A percentile compares a stretch with the other conserved stretches of the same genome.
Evolutionary conservation across 2,888 invertebrate genomes (phyloP).

Genomic region (Oxycera nigricornis): DNA sequence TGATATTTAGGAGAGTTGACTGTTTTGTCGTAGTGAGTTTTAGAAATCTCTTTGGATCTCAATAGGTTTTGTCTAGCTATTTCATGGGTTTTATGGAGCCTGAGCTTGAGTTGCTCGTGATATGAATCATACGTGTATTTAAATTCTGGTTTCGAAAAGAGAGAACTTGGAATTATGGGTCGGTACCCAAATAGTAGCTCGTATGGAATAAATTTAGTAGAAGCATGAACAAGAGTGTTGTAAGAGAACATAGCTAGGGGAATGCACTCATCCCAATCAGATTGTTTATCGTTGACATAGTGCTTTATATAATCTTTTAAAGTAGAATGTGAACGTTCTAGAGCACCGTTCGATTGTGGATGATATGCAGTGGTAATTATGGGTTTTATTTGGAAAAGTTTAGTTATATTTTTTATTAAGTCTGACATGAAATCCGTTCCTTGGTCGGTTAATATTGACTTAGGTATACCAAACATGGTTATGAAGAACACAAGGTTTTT

Average conservation of each 20-base stretch:
- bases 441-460: conserved; percentile 38
- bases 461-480: conserved; percentile 35
- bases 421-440: conserved; percentile 48
- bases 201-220: conserved; percentile 28
- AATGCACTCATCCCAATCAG: conserved; percentile 10
- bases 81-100: not conserved
- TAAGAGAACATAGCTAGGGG: conserved; percentile 27
- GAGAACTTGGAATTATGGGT: conserved; percentile 18
- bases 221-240: conserved; percentile 25
- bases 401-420: conserved; percentile 51
- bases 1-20: not conserved
- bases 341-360: conserved; percentile 45
- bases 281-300: conserved; percentile 45
- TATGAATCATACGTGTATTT: not conserved
- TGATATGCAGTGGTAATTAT: conserved; percentile 52
- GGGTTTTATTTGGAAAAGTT: conserved; percentile 53
- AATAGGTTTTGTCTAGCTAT: not conserved
- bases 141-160: not conserved
- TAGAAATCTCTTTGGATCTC: not conserved
- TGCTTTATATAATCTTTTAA: conserved; percentile 54
- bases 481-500: conserved; percentile 35
- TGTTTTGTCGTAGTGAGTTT: not conserved
- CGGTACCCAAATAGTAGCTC: conserved; percentile 27
- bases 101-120: not conserved
- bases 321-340: conserved; percentile 54